Evolutionary conservation across 2,113 vertebrate genomes (phyloP), one percentile per base, ranked within the genome.

Genomic region (Sphaerodactylus townsendi): DNA sequence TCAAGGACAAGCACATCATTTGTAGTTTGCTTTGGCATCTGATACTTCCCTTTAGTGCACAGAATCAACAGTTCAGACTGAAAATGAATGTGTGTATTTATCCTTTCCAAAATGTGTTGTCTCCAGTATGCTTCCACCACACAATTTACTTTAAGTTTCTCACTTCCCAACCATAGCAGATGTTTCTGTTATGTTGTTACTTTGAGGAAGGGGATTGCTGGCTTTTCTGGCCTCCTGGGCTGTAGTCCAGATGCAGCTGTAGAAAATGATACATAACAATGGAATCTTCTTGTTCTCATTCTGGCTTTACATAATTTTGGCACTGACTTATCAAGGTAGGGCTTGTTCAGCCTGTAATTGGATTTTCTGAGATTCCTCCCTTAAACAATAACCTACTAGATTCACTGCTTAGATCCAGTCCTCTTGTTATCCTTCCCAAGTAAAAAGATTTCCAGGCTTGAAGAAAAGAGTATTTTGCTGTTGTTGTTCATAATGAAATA

Each of bases 231-330:
- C 74, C 79, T 89, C 82, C 76, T 1, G 74, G 91, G 88, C 90
- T 88, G 37, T 78, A 41, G 81, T 92, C 82, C 92, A 94, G 84
- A 85, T 84, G 75, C 89, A 95, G 79, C 83, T 92, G 84, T 92
- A 80, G 90, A 92, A 92, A 88, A 89, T 87, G 81, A 91, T 88
- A 72, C 37, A 79, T 88, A 95, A 93, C 89, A 92, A 87, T 77
- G 84, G 84, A 91, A 91, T 88, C 82, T 93, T 92, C 88, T 82
- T 93, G 80, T 84, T 93, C 89, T 86, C 39, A 0, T 91, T 93
- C 83, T 87, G 89, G 89, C 41, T 92, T 88, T 90, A 90, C 79
- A 90, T 92, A 92, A 94, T 91, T 41, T 79, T 93, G 88, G 85
- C 90, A 90, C 7, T 56, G 90, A 70, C 30, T 84, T 83, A 82